Percentiles rank a stretch among this genome's conserved stretches.
phyloP scores from a whole-genome alignment of 2,113 vertebrate species.

The Apaloderma vittatum region DNA sequence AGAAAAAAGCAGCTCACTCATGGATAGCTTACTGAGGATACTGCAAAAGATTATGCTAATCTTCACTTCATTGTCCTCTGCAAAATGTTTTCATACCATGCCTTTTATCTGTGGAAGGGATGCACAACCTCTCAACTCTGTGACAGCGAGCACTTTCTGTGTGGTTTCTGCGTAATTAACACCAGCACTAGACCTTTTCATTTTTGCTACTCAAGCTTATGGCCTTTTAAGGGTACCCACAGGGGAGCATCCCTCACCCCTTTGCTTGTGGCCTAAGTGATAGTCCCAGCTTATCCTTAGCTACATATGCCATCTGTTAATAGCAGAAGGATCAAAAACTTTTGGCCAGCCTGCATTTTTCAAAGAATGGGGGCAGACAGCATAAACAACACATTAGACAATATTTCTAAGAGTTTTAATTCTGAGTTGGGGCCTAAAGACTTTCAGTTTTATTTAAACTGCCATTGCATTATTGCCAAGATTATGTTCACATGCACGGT shows the following conservation, averaged over 20 bases:
- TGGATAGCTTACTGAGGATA: conserved; percentile 98
- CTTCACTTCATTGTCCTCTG: conserved; percentile 92
- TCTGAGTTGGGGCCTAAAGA: conserved; percentile 32
- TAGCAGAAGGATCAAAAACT: conserved; percentile 91
- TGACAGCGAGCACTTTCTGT: conserved; percentile 99
- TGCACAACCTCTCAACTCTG: conserved; percentile 98
- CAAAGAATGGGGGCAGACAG: conserved; percentile 74
- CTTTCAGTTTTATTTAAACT: conserved; percentile 41
- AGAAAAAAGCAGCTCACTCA: conserved; percentile 90
- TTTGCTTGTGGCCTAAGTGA: conserved; percentile 88
- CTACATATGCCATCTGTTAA: conserved; percentile 97
- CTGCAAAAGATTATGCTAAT: conserved; percentile 99
- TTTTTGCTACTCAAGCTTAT: conserved; percentile 98
- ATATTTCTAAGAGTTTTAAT: conserved; percentile 62
- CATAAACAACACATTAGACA: conserved; percentile 65
- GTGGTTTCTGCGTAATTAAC: conserved; percentile 99
- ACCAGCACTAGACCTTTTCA: conserved; percentile 97
- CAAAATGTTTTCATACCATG: conserved; percentile 99
- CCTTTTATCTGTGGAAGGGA: conserved; percentile 99
- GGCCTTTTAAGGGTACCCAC: conserved; percentile 97
- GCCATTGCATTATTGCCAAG: conserved; percentile 1
- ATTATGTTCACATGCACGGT: conserved; percentile 25
- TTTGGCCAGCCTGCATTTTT: conserved; percentile 82
- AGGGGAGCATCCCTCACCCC: conserved; percentile 92
- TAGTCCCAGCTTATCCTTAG: conserved; percentile 88